Base-by-base conservation (phyloP, 1,140 invertebrate species). In the Zaprionus tsacasi region DNA sequence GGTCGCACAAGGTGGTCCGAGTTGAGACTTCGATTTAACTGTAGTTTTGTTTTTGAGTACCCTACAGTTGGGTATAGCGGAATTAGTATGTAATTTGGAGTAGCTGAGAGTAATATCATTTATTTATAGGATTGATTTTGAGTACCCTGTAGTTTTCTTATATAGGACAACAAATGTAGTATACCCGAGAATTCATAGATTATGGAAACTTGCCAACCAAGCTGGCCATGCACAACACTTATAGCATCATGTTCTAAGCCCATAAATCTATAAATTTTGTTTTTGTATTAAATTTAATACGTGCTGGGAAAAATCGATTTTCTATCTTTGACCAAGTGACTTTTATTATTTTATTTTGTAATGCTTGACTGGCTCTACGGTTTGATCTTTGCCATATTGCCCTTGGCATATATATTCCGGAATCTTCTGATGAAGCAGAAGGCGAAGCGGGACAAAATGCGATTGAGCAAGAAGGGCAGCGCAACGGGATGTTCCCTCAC, bases 1-100 rank as follows among this genome's bases (percentile, higher is more conserved):
- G 83, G 83, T 87, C 83, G 77, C 83, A 89, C 83, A 87, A 89
- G 85, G 85, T 88, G 83, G 74, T 89, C 85, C 81, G 60, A 81
- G 74, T 48, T 88, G 81, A 89, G 70, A 69, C 30, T 59, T 54
- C 43, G 56, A 15, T 35, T 58, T 59, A 58, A 59, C 56, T 45
- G 63, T 67, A 40, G n/a, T 40, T 7, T 21, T 21, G 25, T 59
- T 27, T 59, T 70, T 67, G n/a, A n/a, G n/a, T 69, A 61, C 70
- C 7, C 70, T 73, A 33, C 17, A 21, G 10, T 0, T 35, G 8
- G 27, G 3, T 36, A 27, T 10, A 27, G 54, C 6, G 11, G 11
- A 54, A 54, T 27, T 3, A 0, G 11, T 1, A 45, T 45, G 0
- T 6, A 15, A 38, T 5, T n/a, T 12, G 4, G 12, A 13, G 6